Base-by-base conservation (phyloP, 2,113 vertebrate genomes). In the Amazona vittata region DNA sequence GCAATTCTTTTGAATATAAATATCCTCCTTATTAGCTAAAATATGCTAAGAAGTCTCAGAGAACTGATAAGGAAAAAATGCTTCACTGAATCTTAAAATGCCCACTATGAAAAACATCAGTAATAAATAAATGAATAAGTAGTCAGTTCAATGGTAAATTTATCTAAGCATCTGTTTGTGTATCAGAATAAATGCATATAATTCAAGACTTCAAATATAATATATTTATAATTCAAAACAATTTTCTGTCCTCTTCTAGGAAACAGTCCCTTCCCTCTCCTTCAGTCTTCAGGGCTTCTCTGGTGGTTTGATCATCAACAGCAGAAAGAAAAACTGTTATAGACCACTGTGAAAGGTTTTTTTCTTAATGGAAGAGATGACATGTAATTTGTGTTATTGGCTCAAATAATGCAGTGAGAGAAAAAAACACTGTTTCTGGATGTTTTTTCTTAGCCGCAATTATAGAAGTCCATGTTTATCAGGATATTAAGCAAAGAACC, bases 61-160 rank as follows among this genome's bases (percentile, higher is more conserved):
- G 75, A 90, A 52, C 6, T 41, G n/a, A 25, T 31, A 57, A 79
- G 11, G 59, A n/a, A 3, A 90, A 91, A 67, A 69, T 35, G 6
- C 39, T 76, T 96, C 18, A 31, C 8, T 80, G 35, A 35, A 37
- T 94, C 52, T 82, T 87, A 74, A 82, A 95, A 88, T 41, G 19
- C 26, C 44, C 37, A 43, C 31, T 59, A 5, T 55, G 26, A 50
- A 92, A 88, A 74, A n/a, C 3, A 22, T 69, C 1, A 28, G 12
- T 52, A 63, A 70, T 35, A 79, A 90, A 57, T 44, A 86, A 92
- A 76, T 64, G 18, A 84, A 39, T 60, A 70, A n/a, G 3, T 50
- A 28, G 26, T 60, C 24, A 44, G 9, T 50, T 90, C 44, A 69
- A 28, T 74, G 26, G 37, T 19, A 90, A 77, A 50, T 70, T 82